Conservation (phyloP, 2,888 invertebrate genomes). For the Omphaloscelis lunosa region DNA sequence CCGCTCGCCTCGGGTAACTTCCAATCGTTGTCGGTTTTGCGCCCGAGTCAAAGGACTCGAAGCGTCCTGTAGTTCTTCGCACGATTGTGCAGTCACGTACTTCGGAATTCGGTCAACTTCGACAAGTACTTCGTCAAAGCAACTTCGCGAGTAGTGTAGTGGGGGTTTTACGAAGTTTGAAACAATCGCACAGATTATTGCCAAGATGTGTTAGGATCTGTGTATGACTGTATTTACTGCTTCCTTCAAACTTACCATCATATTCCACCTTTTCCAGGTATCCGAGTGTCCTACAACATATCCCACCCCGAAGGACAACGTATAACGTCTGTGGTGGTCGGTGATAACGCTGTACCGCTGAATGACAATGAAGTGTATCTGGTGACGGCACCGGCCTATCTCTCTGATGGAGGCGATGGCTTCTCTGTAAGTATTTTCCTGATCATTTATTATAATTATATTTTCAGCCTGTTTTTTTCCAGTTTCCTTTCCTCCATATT, state of each 20-base stretch:
- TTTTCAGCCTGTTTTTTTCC: no score
- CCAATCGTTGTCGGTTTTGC: no score
- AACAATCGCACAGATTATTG: neutral
- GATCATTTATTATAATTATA: neutral
- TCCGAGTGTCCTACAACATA: constrained; percentile 91
- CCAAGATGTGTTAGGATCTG: neutral
- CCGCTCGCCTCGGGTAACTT: no score
- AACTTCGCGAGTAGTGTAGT: no score
- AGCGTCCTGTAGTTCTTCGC: no score
- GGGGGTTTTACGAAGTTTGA: neutral
- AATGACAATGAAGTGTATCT: constrained; percentile 90
- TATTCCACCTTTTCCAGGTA: constrained; percentile 81
- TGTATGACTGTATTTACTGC: neutral
- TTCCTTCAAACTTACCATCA: neutral
- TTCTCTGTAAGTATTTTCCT: constrained; percentile 83
- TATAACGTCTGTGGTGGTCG: constrained; percentile 88
- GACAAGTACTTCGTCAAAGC: no score
- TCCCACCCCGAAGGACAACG: constrained; percentile 90
- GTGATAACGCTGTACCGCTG: constrained; percentile 88
- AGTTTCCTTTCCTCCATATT: no score
- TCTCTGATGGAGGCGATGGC: constrained; percentile 93
- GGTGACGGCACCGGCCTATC: constrained; percentile 90
- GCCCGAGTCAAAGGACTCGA: no score
- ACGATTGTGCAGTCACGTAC: no score
- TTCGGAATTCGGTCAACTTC: no score